Percentiles rank a stretch among this genome's conserved stretches.
phyloP scores from a whole-genome alignment of 1,140 invertebrate genomes.

The Drosophila santomea region DNA sequence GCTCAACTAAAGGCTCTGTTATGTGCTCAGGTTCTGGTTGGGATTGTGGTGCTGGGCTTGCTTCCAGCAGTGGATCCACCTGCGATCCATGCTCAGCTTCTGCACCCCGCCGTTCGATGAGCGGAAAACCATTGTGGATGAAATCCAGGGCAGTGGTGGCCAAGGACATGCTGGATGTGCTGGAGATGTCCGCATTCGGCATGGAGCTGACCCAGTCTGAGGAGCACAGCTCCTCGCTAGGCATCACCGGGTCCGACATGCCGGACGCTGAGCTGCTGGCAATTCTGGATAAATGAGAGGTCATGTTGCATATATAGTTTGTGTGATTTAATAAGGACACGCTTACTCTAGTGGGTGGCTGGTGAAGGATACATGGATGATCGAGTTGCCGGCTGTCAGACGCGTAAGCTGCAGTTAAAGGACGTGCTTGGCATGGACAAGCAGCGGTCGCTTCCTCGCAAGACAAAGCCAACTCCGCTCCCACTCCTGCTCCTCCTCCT shows the following conservation, averaged over 20 bases:
- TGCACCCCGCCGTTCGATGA: not conserved
- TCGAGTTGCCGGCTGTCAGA: not conserved
- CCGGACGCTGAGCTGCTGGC: not conserved
- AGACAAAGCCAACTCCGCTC: slow-evolving; percentile 1
- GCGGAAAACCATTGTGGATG: not conserved
- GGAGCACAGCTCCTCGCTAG: not conserved
- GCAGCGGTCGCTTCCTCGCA: not conserved
- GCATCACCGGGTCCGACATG: not conserved
- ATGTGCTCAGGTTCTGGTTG: no score
- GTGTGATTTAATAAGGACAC: not conserved
- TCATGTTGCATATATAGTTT: not conserved
- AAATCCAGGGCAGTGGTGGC: not conserved
- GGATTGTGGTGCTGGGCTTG: no score
- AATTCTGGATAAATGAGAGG: not conserved
- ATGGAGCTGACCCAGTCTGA: not conserved
- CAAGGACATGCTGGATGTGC: not conserved
- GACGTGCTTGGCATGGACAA: slow-evolving; percentile 2
- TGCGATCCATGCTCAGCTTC: not conserved
- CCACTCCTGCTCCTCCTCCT: no score
- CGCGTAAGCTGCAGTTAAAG: not conserved
- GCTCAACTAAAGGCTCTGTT: no score
- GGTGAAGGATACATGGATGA: not conserved
- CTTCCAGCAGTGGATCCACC: not conserved
- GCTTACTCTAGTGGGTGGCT: not conserved
- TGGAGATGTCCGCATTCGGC: not conserved